Base-by-base conservation (phyloP, 2,113 vertebrate genomes). In the Catagonus wagneri region DNA sequence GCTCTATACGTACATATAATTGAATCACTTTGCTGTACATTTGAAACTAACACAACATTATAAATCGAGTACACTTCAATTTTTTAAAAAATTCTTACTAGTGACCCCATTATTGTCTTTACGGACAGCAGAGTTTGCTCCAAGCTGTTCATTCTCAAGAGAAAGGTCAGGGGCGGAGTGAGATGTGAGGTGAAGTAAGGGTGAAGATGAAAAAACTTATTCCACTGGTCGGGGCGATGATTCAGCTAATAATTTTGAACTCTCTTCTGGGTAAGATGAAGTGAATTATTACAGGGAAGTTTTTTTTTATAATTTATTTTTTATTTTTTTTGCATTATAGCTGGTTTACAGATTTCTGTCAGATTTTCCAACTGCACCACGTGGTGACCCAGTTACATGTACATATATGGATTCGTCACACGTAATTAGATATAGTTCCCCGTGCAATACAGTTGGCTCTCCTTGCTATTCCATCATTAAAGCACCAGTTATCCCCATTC, bases 121-220 rank as follows among this genome's bases (percentile, higher is more conserved):
- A 4, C 1, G 9, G 32, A n/a, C 11, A 16, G 27, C 1, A 4
- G 6, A 4, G 12, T 44, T 27, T 7, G 54, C 50, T 54, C 39
- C 52, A 17, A 2, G 52, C 0, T 50, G 20, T 14, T 1, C 13
- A 0, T 19, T 54, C 60, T 86, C 50, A 3, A 69, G 20, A 8
- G 1, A 34, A 22, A 3, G 1, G 12, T 63, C 32, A 3, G 34
- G 75, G 54, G 14, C 11, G 10, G 44, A 44, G 5, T 44, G 44
- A 44, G 44, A 8, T 7, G 0, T 23, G 23, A 65, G 29, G 2
- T n/a, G 23, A 32, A 22, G 52, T 7, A 25, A 20, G 14, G 25
- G 25, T 22, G 25, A 17, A 19, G 5, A n/a, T 2, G 0, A 4
- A 66, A 29, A 72, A 25, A 5, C 22, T 12, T 20, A 52, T 3